These are phyloP conservation scores for Mugil cephalus DNA, from an alignment of 2,113 vertebrate species.

Conservation along the genomic window DNA sequence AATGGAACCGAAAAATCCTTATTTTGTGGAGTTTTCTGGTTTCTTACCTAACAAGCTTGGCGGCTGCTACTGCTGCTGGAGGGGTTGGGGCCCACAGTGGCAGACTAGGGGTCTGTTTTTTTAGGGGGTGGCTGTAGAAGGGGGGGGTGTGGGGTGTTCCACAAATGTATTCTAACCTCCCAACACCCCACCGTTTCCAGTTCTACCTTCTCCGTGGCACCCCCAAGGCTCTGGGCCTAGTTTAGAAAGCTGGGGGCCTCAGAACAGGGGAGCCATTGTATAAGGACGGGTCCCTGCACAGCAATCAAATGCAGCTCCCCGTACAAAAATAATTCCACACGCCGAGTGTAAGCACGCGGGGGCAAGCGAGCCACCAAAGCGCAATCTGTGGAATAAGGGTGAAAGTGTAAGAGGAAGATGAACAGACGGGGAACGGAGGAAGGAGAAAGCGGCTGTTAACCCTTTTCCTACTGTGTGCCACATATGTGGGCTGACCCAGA, in stretches of 20 bases:
- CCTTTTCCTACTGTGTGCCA: constrained; percentile 77
- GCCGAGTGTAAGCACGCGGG: constrained; percentile 63
- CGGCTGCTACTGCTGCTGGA: constrained; percentile 13
- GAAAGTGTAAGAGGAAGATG: constrained; percentile 62
- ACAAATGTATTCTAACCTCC: constrained; percentile 81
- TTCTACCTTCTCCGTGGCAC: constrained; percentile 71
- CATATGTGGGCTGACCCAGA: constrained; percentile 82
- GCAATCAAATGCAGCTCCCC: constrained; percentile 86
- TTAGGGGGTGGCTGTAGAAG: constrained; percentile 53
- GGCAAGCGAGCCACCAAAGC: constrained; percentile 60
- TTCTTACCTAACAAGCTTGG: constrained; percentile 16
- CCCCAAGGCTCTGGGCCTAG: constrained; percentile 80
- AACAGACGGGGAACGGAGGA: constrained; percentile 34
- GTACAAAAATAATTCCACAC: constrained; percentile 85
- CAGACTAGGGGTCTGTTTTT: constrained; percentile 71
- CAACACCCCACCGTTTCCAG: constrained; percentile 64
- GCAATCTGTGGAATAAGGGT: constrained; percentile 56
- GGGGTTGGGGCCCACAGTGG: constrained; percentile 55
- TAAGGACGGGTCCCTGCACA: constrained; percentile 80
- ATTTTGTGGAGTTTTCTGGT: constrained; percentile 21
- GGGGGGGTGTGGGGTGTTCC: constrained; percentile 57
- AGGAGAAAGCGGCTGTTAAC: constrained; percentile 71
- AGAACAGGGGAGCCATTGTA: constrained; percentile 88
- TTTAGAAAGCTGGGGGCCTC: constrained; percentile 80
- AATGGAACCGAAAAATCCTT: constrained; percentile 16